Base-by-base conservation (phyloP, 2,113 vertebrate genomes). In the Xiphorhynchus elegans region DNA sequence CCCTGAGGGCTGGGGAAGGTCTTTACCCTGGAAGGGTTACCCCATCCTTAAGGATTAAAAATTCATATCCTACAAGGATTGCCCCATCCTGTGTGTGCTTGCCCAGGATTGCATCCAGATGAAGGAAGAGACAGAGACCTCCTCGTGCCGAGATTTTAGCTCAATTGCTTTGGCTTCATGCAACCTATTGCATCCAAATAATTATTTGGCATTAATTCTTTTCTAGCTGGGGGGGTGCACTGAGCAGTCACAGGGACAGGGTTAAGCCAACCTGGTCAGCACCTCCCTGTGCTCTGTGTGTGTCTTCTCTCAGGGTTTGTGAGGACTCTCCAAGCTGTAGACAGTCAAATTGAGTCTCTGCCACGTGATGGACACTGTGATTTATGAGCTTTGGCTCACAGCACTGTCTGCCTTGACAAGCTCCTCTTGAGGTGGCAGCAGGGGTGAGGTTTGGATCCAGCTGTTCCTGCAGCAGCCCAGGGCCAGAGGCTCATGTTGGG, bases 231-330 rank as follows among this genome's bases (percentile, higher is more conserved):
- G 31, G 69, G 24, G 12, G 69, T 37, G 69, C 0, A 2, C 20
- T 35, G 56, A 68, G 58, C 0, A 2, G 9, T 20, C 8, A 0
- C 1, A 37, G 60, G 44, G 25, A n/a, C 7, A 0, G 23, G 14
- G 31, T 26, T 67, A 25, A 74, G 13, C 64, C 50, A 52, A 24
- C 11, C 26, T 52, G 67, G 70, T n/a, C 74, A 60, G n/a, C 6
- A 21, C 42, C 72, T 28, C 31, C 64, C 53, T 26, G 16, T 67
- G n/a, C 25, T 6, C 8, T 49, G 8, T 31, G 31, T 63, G 37
- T 40, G 11, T 49, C 49, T 85, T 39, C 49, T 44, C 56, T 62
- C 2, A 37, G 64, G 47, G 50, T 31, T 23, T 3, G 5, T 0
- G 3, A n/a, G 59, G 55, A 20, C 42, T 75, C 68, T 68, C 63